A percentile compares a stretch with the other conserved stretches of the same genome.
These are phyloP conservation scores for Empis stercorea DNA, from an alignment of 2,888 invertebrate genomes.

Conservation along the genomic window DNA sequence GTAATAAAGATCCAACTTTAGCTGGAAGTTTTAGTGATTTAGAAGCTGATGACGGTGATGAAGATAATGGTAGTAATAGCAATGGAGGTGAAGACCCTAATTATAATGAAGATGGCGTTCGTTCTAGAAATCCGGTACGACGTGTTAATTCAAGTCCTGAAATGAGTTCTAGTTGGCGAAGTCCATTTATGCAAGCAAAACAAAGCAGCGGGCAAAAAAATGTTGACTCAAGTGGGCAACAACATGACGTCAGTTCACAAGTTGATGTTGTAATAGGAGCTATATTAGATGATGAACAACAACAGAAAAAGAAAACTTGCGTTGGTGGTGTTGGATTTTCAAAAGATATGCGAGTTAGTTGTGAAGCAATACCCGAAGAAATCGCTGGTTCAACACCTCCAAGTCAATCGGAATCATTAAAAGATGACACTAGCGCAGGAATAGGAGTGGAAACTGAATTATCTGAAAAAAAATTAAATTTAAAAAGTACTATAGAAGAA, in stretches of 20 bases:
- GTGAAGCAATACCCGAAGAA: slow-evolving; percentile 85
- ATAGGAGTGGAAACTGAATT: not conserved
- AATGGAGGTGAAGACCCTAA: slow-evolving; percentile 32
- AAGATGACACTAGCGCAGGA: slow-evolving; percentile 8
- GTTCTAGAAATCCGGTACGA: slow-evolving; percentile 66
- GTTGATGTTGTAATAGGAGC: slow-evolving; percentile 13
- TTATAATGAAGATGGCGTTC: slow-evolving; percentile 22
- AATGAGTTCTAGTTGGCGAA: slow-evolving; percentile 80
- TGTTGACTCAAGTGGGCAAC: not conserved
- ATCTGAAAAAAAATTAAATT: not conserved
- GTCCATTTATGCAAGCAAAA: slow-evolving; percentile 42
- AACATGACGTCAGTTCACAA: not conserved
- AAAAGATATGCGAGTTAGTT: slow-evolving; percentile 72
- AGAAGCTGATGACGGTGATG: slow-evolving; percentile 39
- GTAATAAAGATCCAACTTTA: slow-evolving; percentile 28
- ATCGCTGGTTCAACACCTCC: slow-evolving; percentile 66
- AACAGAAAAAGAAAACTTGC: slow-evolving; percentile 38
- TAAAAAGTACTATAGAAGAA: not conserved
- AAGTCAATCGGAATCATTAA: slow-evolving; percentile 33
- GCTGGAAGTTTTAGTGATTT: slow-evolving; percentile 34
- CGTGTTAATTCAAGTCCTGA: slow-evolving; percentile 86
- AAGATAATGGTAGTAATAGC: slow-evolving; percentile 39
- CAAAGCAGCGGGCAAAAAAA: slow-evolving; percentile 15
- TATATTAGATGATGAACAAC: slow-evolving; percentile 18
- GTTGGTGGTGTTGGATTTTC: slow-evolving; percentile 37